Conservation (phyloP, 35 echinoderm and acorn worm species). For the Stichopus chloronotus region DNA sequence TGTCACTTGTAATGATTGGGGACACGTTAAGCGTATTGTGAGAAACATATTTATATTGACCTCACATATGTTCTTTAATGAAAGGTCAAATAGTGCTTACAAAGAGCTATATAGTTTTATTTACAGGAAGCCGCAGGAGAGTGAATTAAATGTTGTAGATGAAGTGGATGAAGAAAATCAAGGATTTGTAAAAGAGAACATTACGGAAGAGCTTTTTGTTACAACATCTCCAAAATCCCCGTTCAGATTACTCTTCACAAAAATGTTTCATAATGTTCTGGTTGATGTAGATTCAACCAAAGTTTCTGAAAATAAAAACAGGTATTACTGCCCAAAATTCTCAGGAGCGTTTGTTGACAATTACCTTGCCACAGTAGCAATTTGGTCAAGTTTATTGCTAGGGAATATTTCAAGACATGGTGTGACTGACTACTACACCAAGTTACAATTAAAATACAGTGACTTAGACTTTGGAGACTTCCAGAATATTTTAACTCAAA, state of each 20-base stretch:
- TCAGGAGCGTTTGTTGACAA: neutral
- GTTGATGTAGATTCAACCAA: neutral
- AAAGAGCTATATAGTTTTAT: neutral
- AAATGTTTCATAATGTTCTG: neutral
- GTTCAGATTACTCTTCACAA: neutral
- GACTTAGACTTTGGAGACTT: slow-evolving; percentile 23
- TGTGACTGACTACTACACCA: neutral
- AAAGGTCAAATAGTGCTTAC: neutral
- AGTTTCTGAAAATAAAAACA: neutral
- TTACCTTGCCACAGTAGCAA: neutral
- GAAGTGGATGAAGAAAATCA: neutral
- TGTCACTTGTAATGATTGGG: slow-evolving; percentile 25
- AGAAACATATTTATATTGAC: neutral
- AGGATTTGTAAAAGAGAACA: neutral
- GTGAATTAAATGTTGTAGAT: neutral
- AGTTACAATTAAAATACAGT: neutral
- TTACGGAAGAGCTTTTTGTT: slow-evolving; percentile 3
- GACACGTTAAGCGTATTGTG: neutral
- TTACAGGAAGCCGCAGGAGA: neutral
- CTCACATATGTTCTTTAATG: neutral
- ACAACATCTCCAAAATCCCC: neutral
- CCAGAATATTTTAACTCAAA: neutral
- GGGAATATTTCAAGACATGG: slow-evolving; percentile 23
- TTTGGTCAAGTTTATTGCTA: neutral
- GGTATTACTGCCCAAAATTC: slow-evolving; percentile 4